These are phyloP conservation scores for Catalaphyllia jardinei DNA, from an alignment of 64 coral and sea anemone species.

Conservation along the genomic window DNA sequence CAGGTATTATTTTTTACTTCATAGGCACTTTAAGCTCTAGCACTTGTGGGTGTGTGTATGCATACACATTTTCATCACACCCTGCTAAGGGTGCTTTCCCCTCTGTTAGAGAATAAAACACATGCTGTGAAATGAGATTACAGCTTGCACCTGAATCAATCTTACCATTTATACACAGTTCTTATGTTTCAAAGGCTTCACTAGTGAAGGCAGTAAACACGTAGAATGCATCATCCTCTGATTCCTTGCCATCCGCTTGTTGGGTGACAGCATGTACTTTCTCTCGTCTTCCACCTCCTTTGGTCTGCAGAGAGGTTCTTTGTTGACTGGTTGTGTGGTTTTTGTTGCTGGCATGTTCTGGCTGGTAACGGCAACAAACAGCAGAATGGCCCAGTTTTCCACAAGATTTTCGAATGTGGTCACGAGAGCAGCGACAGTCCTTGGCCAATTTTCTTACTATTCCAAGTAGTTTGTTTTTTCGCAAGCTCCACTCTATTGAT, in stretches of 20 bases:
- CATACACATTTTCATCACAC: constrained; percentile 10
- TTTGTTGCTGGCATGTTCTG: background rate
- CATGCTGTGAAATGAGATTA: background rate
- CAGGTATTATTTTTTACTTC: too few species aligned
- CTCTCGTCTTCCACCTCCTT: background rate
- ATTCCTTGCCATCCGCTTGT: background rate
- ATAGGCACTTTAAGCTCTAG: constrained; percentile 41
- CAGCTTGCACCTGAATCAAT: too few species aligned
- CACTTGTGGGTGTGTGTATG: constrained; percentile 15
- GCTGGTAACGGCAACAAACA: constrained; percentile 8
- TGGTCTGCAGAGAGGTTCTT: background rate
- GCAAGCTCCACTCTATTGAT: background rate
- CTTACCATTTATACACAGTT: constrained; percentile 11
- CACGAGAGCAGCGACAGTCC: constrained; percentile 51
- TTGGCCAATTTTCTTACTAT: constrained; percentile 26
- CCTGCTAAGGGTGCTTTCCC: background rate
- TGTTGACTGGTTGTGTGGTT: background rate
- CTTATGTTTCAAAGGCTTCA: constrained; percentile 5
- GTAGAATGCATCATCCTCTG: constrained; percentile 28
- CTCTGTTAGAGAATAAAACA: constrained; percentile 50
- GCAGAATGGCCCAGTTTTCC: constrained; percentile 39
- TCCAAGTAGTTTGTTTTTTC: background rate
- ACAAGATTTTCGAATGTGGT: constrained; percentile 36
- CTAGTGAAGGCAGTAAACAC: constrained; percentile 23
- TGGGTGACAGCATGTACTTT: background rate